Percentiles rank a stretch among this genome's conserved stretches.
These are phyloP conservation scores for Crotalus viridis DNA, from an alignment of 2,113 vertebrate genomes.

Conservation along the genomic window DNA sequence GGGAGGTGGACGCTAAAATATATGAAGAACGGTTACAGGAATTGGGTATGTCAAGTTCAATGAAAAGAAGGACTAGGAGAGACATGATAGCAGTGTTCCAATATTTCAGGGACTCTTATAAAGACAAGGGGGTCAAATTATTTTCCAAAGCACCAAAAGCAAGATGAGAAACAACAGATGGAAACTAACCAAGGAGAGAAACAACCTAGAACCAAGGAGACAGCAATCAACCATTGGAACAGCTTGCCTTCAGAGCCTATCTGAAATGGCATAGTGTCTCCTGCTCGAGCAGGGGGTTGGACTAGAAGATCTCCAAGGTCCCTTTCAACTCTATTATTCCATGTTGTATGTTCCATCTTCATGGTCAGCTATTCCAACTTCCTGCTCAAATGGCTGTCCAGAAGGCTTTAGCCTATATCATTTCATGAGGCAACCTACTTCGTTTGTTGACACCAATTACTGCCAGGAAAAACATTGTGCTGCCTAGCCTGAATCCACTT, in stretches of 20 bases:
- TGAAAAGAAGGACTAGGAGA: background rate
- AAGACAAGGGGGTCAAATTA: background rate
- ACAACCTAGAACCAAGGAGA: background rate
- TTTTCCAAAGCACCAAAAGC: background rate
- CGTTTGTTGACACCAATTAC: background rate
- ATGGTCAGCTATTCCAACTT: background rate
- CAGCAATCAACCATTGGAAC: background rate
- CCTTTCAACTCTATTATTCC: background rate
- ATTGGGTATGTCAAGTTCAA: too few relatives aligned
- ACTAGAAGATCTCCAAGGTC: background rate
- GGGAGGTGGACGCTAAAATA: too few relatives aligned
- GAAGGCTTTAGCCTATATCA: background rate
- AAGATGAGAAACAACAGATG: background rate
- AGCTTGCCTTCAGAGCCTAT: background rate
- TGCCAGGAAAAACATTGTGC: background rate
- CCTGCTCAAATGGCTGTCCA: background rate
- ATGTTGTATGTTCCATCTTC: background rate
- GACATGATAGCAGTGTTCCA: background rate
- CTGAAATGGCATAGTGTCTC: background rate
- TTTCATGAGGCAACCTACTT: background rate
- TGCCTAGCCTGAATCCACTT: background rate
- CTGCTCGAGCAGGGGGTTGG: background rate
- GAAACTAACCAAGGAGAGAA: background rate
- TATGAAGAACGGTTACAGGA: too few relatives aligned
- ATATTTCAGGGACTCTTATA: background rate